A percentile compares a stretch with the other conserved stretches of the same genome.
Evolutionary conservation across 2,888 invertebrate species (phyloP).

Genomic region (Serripes groenlandicus): DNA sequence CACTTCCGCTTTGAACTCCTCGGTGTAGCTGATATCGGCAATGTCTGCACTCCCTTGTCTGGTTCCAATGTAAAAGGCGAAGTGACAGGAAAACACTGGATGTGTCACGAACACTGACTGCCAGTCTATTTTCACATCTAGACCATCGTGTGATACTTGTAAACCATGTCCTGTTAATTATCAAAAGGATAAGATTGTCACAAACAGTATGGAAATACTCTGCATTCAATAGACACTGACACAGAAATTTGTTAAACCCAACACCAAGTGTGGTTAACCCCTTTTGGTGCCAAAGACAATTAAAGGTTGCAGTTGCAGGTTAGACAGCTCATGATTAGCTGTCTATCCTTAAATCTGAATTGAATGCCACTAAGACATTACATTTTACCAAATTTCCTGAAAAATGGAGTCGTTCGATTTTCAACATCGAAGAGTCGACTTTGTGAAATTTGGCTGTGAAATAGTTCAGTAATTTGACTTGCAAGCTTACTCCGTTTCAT

Average conservation of each 20-base stretch:
- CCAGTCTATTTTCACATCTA: slow-evolving; percentile 21
- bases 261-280: not conserved
- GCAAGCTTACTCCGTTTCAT: too few relatives aligned
- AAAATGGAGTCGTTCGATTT: too few relatives aligned
- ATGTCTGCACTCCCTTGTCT: slow-evolving; percentile 30
- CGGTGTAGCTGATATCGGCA: slow-evolving; percentile 7
- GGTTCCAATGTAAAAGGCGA: slow-evolving; percentile 27
- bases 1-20: not conserved
- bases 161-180: not conserved
- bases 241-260: not conserved
- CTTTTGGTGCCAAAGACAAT: not conserved
- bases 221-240: not conserved
- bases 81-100: not conserved
- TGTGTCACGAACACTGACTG: slow-evolving; percentile 13
- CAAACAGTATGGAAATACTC: not conserved
- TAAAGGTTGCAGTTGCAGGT: too few relatives aligned
- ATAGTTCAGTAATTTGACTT: too few relatives aligned
- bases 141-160: not conserved
- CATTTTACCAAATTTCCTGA: too few relatives aligned
- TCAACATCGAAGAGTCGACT: too few relatives aligned
- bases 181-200: not conserved
- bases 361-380: too few relatives aligned
- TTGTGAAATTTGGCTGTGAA: too few relatives aligned
- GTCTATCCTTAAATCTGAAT: too few relatives aligned
- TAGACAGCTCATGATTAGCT: too few relatives aligned